A percentile compares a stretch with the other conserved stretches of the same genome.
Evolutionary conservation across 2,113 vertebrate species (phyloP).

Genomic region (Ursus arctos): DNA sequence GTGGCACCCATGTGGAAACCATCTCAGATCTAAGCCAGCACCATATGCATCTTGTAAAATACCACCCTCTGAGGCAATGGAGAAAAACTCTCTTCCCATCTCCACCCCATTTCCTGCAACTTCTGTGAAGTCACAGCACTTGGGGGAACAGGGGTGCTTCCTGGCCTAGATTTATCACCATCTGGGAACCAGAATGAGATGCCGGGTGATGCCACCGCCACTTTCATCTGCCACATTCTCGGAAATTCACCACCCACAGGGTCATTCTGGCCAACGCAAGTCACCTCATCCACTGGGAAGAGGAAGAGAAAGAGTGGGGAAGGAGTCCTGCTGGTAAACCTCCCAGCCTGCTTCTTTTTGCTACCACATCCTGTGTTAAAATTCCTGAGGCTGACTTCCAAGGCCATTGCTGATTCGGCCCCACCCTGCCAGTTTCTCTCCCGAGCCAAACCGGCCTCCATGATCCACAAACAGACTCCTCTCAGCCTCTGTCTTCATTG

Average conservation of each 20-base stretch:
- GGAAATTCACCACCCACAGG: background rate
- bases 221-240: constrained; percentile 10
- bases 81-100: background rate
- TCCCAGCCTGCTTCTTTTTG: background rate
- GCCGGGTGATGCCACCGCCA: background rate
- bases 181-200: constrained; percentile 30
- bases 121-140: constrained; percentile 59
- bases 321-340: background rate
- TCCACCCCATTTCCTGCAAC: background rate
- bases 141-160: constrained; percentile 23
- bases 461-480: background rate
- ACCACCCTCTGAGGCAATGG: background rate
- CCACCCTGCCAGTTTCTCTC: background rate
- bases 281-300: background rate
- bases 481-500: background rate
- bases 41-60: constrained; percentile 48
- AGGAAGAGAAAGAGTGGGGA: background rate
- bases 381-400: background rate
- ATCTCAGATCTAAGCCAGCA: background rate
- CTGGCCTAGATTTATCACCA: constrained; percentile 40
- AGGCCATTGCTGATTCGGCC: background rate
- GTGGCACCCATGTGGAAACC: background rate
- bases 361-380: background rate
- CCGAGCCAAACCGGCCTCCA: background rate
- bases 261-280: background rate